Evolutionary conservation across 2,797 vertebrate species (phyloP).

Genomic region (Scyliorhinus canicula): DNA sequence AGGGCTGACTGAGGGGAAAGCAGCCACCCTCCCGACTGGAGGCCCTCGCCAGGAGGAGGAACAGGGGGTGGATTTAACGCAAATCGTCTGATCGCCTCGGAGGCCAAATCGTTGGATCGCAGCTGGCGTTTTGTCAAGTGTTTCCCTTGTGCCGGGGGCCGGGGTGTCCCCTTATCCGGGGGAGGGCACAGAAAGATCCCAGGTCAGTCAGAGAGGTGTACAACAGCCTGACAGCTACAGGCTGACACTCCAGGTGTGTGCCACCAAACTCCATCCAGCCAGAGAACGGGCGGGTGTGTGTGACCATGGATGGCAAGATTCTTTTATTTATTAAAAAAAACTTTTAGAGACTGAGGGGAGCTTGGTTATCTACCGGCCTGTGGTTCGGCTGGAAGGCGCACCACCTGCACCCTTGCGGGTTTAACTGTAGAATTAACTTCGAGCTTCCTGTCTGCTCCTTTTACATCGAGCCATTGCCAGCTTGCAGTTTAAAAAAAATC

Average conservation of each 20-base stretch:
- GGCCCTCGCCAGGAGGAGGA: too few species aligned
- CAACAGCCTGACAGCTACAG: too few species aligned
- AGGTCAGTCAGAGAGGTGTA: neutral
- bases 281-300: neutral
- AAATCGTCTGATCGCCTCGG: neutral
- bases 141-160: neutral
- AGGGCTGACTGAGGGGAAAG: neutral
- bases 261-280: too few species aligned
- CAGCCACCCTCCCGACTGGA: neutral
- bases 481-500: neutral
- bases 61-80: neutral
- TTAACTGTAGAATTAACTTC: neutral
- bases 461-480: neutral
- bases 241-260: too few species aligned
- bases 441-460: neutral
- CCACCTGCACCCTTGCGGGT: neutral
- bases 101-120: neutral
- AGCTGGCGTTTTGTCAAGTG: neutral
- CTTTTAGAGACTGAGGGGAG: too few species aligned
- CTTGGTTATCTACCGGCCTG: neutral
- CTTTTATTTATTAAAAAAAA: neutral
- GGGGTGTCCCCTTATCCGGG: too few species aligned
- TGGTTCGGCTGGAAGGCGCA: neutral
- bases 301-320: neutral
- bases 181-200: too few species aligned